Base-by-base conservation (phyloP, 2,113 vertebrate species). In the Cynoglossus semilaevis region DNA sequence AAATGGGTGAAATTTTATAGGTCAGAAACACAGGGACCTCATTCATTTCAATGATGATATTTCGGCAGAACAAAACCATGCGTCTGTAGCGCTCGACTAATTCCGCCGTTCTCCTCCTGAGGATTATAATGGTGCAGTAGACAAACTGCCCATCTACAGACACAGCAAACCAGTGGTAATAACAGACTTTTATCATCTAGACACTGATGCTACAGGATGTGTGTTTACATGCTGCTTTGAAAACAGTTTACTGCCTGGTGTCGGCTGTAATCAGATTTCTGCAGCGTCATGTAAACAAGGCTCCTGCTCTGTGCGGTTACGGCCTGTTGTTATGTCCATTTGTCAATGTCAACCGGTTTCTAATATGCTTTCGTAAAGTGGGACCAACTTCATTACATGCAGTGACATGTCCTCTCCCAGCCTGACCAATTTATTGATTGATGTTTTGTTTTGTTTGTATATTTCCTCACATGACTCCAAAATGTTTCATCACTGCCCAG, bases 401-500 rank as follows among this genome's bases (percentile, higher is more conserved):
- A n/a, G 6, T 29, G 22, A 29, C 2, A 29, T 29, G 22, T 29
- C 22, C 22, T 29, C 22, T 29, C 22, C 22, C 6, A 6, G 22
- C 22, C 22, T 29, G 22, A 29, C 22, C 2, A 29, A 2, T 6
- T 29, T 29, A 29, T 29, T 29, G 2, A 29, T 29, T 29, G 6
- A 38, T 7, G 37, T 38, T 1, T 38, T 38, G 37, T 4, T 38
- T 38, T 40, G 2, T 3, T 5, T 1, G 43, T 29, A 5, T 17
- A 16, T 16, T 4, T 15, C 78, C 10, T 60, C 86, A 99, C 96
- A 59, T 87, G 55, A 95, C 49, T 4, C 93, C 92, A 11, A 97
- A 91, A 61, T 88, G 86, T 62, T 75, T 91, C 93, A 99, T 91
- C 62, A 90, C 89, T 0, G 93, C 92, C 95, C 97, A 99, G 88